Base-by-base conservation (phyloP, 2,888 invertebrate genomes). In the Melangyna quadrimaculata region DNA sequence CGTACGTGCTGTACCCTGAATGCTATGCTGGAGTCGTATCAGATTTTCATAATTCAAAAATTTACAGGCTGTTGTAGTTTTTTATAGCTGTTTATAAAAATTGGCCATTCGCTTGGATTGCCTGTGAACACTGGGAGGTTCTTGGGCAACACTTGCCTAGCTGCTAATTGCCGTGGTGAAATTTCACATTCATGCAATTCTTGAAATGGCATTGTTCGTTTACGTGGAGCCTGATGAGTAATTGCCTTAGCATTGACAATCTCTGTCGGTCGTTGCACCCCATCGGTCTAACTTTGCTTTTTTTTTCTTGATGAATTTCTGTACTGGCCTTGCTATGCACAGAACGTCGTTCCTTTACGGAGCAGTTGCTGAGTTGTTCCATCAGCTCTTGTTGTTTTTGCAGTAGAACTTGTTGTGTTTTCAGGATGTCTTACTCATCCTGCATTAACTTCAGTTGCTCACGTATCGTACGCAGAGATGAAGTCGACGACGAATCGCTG, bases 1-100 rank as follows among this genome's bases (percentile, higher is more conserved):
- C n/a, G n/a, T 43, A 43, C 43, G 43, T 10, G 55, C 10, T 80
- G 84, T 0, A 84, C 81, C 10, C 72, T 63, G 22, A 67, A 67
- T 4, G 78, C 78, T 19, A 63, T 61, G 79, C 22, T 86, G 69
- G 2, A 86, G 43, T 12, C 70, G 37, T 14, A 72, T 45, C 27
- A 86, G 51, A 55, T 80, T 77, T 77, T 86, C 70, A 24, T 67
- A 72, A 24, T 84, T 61, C 2, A 14, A 61, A 32, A 67, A 84
- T 22, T 77, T 63, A 29, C 67, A 86, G 1, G 63, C 40, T 6
- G 29, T n/a, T 8, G 45, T 63, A 9, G 43, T 63, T 27, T 65
- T 7, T 29, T 9, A 65, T 27, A 65, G n/a, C 45, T 24, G 24
- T 27, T 43, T 45, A 45, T 45, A 19, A 45, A 45, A 19, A 45